These are phyloP conservation scores for Tethya wilhelma DNA, from an alignment of 37 sponge, comb jelly and placozoan species.

Conservation along the genomic window DNA sequence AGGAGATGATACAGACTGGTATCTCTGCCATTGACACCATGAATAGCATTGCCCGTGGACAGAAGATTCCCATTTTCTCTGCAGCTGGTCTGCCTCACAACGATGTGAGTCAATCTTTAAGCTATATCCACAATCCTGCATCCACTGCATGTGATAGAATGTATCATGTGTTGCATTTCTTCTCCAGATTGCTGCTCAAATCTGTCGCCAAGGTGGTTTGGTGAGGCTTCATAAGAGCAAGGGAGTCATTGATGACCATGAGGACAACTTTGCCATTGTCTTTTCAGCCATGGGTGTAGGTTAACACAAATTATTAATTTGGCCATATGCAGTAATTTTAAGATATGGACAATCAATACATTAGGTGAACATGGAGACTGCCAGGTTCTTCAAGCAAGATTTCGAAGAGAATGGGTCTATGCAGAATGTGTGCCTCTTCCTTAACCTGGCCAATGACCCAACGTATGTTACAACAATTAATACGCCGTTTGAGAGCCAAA, in stretches of 20 bases:
- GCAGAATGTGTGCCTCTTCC: slow-evolving; percentile 98
- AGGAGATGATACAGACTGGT: slow-evolving; percentile 99
- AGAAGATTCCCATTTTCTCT: slow-evolving; percentile 99
- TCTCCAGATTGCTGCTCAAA: slow-evolving; percentile 96
- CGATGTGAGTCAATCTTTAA: slow-evolving; percentile 66
- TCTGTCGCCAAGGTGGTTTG: slow-evolving; percentile 97
- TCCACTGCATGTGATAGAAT: background rate
- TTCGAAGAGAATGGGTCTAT: slow-evolving; percentile 99
- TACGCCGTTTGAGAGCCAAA: background rate
- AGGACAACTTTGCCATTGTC: slow-evolving; percentile 99
- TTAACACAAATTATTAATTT: background rate
- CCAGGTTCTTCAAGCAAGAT: slow-evolving; percentile 99
- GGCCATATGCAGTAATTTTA: too few species aligned
- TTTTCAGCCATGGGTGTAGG: slow-evolving; percentile 99
- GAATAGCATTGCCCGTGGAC: slow-evolving; percentile 99
- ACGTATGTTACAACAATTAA: slow-evolving; percentile 63
- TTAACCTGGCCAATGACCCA: slow-evolving; percentile 99
- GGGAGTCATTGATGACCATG: slow-evolving; percentile 89
- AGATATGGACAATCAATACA: too few species aligned
- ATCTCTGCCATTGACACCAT: slow-evolving; percentile 99
- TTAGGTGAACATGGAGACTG: slow-evolving; percentile 99
- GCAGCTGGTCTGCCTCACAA: slow-evolving; percentile 99
- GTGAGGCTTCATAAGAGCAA: slow-evolving; percentile 78
- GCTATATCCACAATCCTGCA: background rate
- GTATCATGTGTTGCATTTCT: background rate